Evolutionary conservation across 2,888 invertebrate species (phyloP).

Genomic region (Dicranocentrus wangi): DNA sequence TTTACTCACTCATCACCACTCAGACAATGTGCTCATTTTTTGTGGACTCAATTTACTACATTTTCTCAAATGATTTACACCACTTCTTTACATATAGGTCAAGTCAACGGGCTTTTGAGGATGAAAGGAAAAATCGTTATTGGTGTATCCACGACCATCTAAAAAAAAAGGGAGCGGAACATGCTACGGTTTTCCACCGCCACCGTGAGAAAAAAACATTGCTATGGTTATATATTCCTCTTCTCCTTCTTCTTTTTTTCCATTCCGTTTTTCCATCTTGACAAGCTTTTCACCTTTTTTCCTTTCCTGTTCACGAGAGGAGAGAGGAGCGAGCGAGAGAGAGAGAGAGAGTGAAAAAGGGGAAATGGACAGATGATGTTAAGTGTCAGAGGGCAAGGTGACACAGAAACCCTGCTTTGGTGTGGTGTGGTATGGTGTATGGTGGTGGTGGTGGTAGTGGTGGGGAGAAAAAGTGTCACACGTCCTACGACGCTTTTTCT

Average conservation of each 20-base stretch:
- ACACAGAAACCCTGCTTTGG: no score
- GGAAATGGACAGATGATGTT: slow-evolving; percentile 55
- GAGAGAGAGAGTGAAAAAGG: slow-evolving; percentile 10
- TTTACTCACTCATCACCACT: no score
- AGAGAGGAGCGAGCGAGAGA: not conserved
- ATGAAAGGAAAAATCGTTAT: no score
- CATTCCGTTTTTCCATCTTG: not conserved
- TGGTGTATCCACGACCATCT: no score
- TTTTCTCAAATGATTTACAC: no score
- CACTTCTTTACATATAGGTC: no score
- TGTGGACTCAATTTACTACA: no score
- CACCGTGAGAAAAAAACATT: not conserved
- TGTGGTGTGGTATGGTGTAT: no score
- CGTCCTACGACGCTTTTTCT: slow-evolving; percentile 3
- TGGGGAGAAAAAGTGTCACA: slow-evolving; percentile 14
- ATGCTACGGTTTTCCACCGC: no score
- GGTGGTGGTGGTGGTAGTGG: slow-evolving; percentile 9
- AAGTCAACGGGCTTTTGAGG: not conserved
- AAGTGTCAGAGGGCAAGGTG: slow-evolving; percentile 63
- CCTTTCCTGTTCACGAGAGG: not conserved
- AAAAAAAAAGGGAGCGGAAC: no score
- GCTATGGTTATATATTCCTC: slow-evolving; percentile 6
- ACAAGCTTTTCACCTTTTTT: slow-evolving; percentile 12
- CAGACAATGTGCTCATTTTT: no score
- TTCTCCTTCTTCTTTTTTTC: slow-evolving; percentile 3